Evolutionary conservation across 2,113 vertebrate genomes (phyloP).

Genomic region (Cyprinodon brontotheroides): DNA sequence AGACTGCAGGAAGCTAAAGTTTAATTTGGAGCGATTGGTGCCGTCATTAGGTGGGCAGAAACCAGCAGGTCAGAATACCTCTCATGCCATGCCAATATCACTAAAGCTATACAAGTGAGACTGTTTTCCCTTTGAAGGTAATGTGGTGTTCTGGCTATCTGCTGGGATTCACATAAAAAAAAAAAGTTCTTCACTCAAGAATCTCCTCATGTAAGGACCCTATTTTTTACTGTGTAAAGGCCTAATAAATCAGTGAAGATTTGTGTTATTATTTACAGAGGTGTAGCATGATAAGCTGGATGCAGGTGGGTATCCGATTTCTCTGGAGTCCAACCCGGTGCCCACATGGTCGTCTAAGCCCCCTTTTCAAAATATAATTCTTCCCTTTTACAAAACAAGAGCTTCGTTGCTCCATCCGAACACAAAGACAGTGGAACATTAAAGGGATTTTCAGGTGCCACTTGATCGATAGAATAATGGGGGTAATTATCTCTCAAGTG

Average conservation of each 20-base stretch:
- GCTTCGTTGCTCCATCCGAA: constrained; percentile 30
- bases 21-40: background rate
- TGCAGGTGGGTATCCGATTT: constrained; percentile 25
- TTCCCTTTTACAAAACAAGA: constrained; percentile 28
- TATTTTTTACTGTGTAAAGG: constrained; percentile 33
- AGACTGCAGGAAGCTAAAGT: background rate
- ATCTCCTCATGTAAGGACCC: constrained; percentile 38
- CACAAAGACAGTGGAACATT: constrained; percentile 64
- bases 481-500: constrained; percentile 67
- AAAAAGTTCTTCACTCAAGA: too few species aligned
- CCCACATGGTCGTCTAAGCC: constrained; percentile 35
- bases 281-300: constrained; percentile 1
- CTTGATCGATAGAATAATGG: constrained; percentile 68
- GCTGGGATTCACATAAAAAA: background rate
- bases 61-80: background rate
- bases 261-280: background rate
- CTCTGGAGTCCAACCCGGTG: constrained; percentile 14
- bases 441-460: constrained; percentile 69
- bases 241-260: constrained; percentile 62
- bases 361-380: constrained; percentile 31
- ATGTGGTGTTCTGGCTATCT: background rate
- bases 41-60: background rate
- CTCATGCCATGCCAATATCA: background rate
- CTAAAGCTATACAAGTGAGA: background rate
- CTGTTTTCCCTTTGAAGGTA: background rate